Evolutionary conservation across 2,888 invertebrate species (phyloP), one percentile per base, ranked within the genome.

Genomic region (Drosophila subquinaria): DNA sequence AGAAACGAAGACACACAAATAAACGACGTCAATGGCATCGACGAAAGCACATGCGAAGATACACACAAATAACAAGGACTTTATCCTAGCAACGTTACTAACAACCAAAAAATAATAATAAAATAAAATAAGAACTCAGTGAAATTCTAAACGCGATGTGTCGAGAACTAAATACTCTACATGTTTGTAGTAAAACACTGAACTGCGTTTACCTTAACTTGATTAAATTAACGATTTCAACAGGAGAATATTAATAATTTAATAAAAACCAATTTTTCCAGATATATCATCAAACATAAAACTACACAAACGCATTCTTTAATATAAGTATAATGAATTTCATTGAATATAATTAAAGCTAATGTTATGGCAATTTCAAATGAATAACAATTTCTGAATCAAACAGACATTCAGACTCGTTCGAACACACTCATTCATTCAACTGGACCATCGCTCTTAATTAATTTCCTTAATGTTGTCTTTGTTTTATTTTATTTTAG

Each of bases 321-420:
- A n/a, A n/a, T n/a, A n/a, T n/a, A n/a, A n/a, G n/a, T 11, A 38
- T 38, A 38, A 38, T n/a, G n/a, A 38, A 38, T 13, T 38, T n/a
- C 45, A 45, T 17, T 48, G 27, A 15, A 11, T 57, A 27, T n/a
- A n/a, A 50, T 13, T 9, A 27, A n/a, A 52, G 59, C 30, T 40
- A 60, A 72, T 52, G 33, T 36, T 45, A 59, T 50, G 56, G 68
- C 65, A 66, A 62, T 66, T 78, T 56, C 50, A 48, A 76, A 82
- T 73, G 65, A 69, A 82, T 82, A 83, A 74, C 70, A 75, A 82
- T 85, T 78, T 73, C 43, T 42, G 17, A 65, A 47, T 20, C n/a
- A 13, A 48, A 23, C 45, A 59, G 4, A 11, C n/a, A 40, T 27
- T 27, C 27, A 27, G 0, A 27, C 27, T 27, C 27, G 9, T 33